Percentiles rank a stretch among this genome's conserved stretches.
phyloP scores from a whole-genome alignment of 1,140 invertebrate genomes.

The Hylaeus anthracinus region DNA sequence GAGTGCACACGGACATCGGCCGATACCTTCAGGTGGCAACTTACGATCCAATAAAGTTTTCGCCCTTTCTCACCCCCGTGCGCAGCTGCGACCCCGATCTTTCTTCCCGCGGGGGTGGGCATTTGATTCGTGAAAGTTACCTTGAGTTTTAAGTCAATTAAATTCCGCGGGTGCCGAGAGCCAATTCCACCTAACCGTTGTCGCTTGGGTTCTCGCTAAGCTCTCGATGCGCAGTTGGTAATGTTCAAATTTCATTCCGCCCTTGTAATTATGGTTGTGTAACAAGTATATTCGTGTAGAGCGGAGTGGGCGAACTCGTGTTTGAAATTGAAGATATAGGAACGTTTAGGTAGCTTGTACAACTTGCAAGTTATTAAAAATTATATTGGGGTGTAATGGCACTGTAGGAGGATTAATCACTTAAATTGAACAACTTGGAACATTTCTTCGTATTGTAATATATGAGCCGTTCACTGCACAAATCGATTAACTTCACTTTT shows the following conservation, averaged over 20 bases:
- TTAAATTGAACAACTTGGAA: too few relatives aligned
- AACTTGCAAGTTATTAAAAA: too few relatives aligned
- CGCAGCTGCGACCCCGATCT: constrained; percentile 56
- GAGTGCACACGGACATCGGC: constrained; percentile 46
- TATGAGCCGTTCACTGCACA: too few relatives aligned
- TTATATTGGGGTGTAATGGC: too few relatives aligned
- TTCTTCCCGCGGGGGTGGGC: constrained; percentile 47
- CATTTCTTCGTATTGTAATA: too few relatives aligned
- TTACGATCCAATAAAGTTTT: constrained; percentile 69
- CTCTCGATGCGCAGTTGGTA: not conserved
- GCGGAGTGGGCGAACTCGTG: too few relatives aligned
- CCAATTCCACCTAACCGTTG: constrained; percentile 3
- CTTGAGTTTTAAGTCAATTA: constrained; percentile 57
- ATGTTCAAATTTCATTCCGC: not conserved
- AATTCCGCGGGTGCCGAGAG: constrained; percentile 1
- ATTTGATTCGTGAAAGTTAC: constrained; percentile 57
- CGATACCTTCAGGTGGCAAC: constrained; percentile 47
- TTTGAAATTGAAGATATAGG: too few relatives aligned
- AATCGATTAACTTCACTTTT: too few relatives aligned
- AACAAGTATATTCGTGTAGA: too few relatives aligned
- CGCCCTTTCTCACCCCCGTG: not conserved
- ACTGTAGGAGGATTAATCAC: too few relatives aligned
- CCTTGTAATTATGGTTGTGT: too few relatives aligned
- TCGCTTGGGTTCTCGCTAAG: not conserved
- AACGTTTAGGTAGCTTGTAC: too few relatives aligned